Base-by-base conservation (phyloP, 2,888 invertebrate genomes). In the Nomada flava region DNA sequence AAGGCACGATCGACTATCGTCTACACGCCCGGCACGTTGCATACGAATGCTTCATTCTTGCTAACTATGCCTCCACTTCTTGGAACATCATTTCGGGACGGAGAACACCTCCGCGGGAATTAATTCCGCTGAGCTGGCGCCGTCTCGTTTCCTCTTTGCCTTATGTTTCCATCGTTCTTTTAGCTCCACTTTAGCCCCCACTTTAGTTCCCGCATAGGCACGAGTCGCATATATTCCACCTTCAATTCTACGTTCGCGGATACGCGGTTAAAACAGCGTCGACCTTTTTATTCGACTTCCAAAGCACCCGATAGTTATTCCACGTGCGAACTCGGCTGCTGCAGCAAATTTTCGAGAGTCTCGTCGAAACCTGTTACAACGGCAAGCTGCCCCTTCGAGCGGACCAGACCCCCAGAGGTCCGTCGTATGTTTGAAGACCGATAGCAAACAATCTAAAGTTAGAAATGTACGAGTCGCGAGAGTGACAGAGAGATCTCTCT, bases 21-120 rank as follows among this genome's bases (percentile, higher is more conserved):
- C 86, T 87, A 86, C 82, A 82, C 76, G 85, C 75, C 85, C 83
- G 80, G 82, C 85, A 82, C 87, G 82, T 81, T 87, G 90, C 90
- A 91, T 91, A 91, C 90, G 88, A 91, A 90, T 91, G 89, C 84
- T 82, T 75, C 75, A 57, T 84, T 84, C 84, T 20, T 36, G 77
- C 81, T 85, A 85, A 85, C 81, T 73, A 72, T 72, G 75, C 69
- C 72, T 63, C 44, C 65, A 18, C 60, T 85, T 84, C 84, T 69
- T 29, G 52, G 77, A 85, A 84, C 77, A 18, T 71, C 75, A 42
- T 85, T 84, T 85, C 75, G 81, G 71, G 59, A 73, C 69, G 42
- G 60, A 59, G 82, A 64, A 76, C 82, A 82, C 70, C 70, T 76
- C 59, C 60, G 60, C 55, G 62, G 63, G 64, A 70, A 79, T 79